phyloP scores from a whole-genome alignment of 2,797 vertebrate genomes.

The Nannoperca obscura region DNA sequence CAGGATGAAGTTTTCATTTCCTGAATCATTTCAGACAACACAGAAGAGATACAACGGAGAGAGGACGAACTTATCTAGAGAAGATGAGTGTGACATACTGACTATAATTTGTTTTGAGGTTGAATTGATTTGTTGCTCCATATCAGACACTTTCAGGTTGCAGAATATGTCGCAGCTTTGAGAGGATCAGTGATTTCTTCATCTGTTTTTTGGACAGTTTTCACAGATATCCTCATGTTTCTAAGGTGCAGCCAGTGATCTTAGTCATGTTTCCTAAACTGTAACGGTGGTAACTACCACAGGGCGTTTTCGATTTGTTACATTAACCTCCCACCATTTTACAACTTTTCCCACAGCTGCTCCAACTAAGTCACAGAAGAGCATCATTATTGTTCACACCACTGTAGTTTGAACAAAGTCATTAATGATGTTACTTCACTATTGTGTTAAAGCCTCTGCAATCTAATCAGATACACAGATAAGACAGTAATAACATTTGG shows the following conservation, averaged over 20 bases:
- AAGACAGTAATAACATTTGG: slow-evolving; percentile 29
- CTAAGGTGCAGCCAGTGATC: background rate
- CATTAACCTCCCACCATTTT: background rate
- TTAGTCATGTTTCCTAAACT: background rate
- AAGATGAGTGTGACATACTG: slow-evolving; percentile 34
- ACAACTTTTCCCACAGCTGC: background rate
- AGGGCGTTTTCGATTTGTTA: background rate
- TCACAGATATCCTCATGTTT: background rate
- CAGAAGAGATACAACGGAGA: slow-evolving; percentile 16
- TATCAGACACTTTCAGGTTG: slow-evolving; percentile 25
- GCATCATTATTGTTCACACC: background rate
- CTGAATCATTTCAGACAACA: slow-evolving; percentile 48
- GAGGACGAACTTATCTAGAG: slow-evolving; percentile 27
- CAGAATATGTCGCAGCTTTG: background rate
- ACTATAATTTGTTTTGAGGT: slow-evolving; percentile 46
- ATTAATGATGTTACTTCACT: slow-evolving; percentile 17
- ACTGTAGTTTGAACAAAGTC: slow-evolving; percentile 14
- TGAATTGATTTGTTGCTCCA: slow-evolving; percentile 39
- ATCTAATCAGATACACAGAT: slow-evolving; percentile 35
- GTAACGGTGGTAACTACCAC: background rate
- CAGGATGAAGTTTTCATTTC: slow-evolving; percentile 54
- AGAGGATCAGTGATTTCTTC: background rate
- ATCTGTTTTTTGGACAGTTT: background rate
- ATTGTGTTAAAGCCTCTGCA: slow-evolving; percentile 16
- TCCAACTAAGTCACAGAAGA: background rate